Evolutionary conservation across 2,113 vertebrate genomes (phyloP), one percentile per base, ranked within the genome.

Genomic region (Pholis gunnellus): DNA sequence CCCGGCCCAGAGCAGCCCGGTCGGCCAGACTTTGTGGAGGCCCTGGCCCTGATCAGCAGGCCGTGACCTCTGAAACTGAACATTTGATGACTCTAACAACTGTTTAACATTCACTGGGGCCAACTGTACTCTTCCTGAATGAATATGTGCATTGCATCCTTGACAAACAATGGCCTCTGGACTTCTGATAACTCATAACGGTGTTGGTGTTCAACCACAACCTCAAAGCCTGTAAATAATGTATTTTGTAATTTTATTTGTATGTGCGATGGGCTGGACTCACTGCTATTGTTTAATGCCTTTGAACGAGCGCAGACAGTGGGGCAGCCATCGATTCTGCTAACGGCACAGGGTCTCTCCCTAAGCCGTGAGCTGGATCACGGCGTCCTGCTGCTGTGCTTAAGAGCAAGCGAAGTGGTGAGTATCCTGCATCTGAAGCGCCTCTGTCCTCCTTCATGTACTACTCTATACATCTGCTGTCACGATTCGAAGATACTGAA

Each of bases 1-100:
- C 29, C 67, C 44, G 46, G 11, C 64, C 3, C 72, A 52, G 40
- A 67, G 72, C 29, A 4, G 52, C 29, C 64, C 78, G 2, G 25
- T 50, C 78, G 67, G 42, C 73, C 87, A 88, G 56, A 71, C 80
- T 17, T 6, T 93, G 75, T 92, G 91, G 90, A 92, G 92, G 61
- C 92, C 90, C 0, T 94, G 91, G 88, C 88, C 89, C 34, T 93
- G 83, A 89, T 56, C 34, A 4, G 6, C 50, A 60, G 4, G 25
- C 17, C 18, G n/a, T 0, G 17, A 34, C 31, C 7, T 25, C 44
- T 42, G 34, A 68, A 42, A 14, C 0, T 18, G 50, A 83, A 10
- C 74, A 22, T 59, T 70, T 4, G 71, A 38, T 50, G 42, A 79
- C 59, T 78, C 22, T 63, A 34, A 69, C 15, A 31, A 18, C 20